These are phyloP conservation scores for Melikaiella ostensackeni DNA, from an alignment of 2,888 invertebrate species.

Conservation along the genomic window DNA sequence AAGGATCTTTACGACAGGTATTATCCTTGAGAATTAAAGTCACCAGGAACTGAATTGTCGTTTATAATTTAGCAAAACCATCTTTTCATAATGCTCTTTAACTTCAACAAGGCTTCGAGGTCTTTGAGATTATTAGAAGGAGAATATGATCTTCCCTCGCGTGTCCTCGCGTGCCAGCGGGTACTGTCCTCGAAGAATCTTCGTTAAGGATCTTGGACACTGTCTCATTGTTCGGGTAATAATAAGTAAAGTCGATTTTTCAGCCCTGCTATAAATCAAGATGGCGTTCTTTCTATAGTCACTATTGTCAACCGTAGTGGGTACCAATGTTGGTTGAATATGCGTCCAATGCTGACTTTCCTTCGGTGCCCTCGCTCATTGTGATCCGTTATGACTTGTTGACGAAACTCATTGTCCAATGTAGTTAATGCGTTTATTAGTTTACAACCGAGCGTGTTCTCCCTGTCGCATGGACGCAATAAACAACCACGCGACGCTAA, in stretches of 20 bases:
- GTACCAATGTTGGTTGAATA: conserved; percentile 17
- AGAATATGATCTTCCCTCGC: conserved; percentile 36
- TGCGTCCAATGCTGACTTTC: conserved; percentile 40
- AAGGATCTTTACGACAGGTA: neutral
- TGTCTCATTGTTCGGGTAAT: conserved; percentile 42
- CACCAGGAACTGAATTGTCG: neutral
- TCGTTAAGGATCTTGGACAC: conserved; percentile 40
- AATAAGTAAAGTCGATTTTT: conserved; percentile 49
- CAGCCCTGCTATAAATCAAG: conserved; percentile 55
- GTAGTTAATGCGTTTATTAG: conserved; percentile 71
- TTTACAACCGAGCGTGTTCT: conserved; percentile 60
- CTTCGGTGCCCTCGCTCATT: conserved; percentile 53
- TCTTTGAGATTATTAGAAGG: conserved; percentile 27
- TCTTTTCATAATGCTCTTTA: conserved; percentile 30
- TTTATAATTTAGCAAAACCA: conserved; percentile 18
- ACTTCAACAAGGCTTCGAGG: conserved; percentile 26
- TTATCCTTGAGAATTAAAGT: conserved; percentile 29
- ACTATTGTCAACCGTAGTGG: conserved; percentile 35
- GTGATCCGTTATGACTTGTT: conserved; percentile 70
- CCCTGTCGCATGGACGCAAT: conserved; percentile 50
- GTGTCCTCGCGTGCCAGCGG: conserved; percentile 69
- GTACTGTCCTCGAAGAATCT: conserved; percentile 58
- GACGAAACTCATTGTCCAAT: conserved; percentile 63
- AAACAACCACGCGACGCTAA: conserved; percentile 55
- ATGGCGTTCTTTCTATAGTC: conserved; percentile 36